Evolutionary conservation across 2,888 invertebrate genomes (phyloP).

Genomic region (Podabrus alpinus): DNA sequence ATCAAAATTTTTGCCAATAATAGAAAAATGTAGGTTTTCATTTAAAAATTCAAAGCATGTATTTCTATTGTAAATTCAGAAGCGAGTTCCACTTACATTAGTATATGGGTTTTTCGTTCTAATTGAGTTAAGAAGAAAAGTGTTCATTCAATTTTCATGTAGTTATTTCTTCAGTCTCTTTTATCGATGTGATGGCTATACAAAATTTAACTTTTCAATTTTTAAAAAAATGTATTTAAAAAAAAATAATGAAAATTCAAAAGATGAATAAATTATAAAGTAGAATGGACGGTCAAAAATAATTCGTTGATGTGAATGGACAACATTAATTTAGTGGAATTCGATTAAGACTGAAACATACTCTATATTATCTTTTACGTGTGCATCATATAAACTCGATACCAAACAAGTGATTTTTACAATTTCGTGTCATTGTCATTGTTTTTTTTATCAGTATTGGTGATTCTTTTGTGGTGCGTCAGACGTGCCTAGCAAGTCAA

Average conservation of each 20-base stretch:
- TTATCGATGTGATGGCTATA: too few species aligned
- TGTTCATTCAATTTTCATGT: background rate
- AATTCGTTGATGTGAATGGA: background rate
- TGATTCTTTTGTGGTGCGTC: constrained; percentile 22
- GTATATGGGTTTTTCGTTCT: background rate
- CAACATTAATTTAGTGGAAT: background rate
- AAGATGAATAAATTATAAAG: too few species aligned
- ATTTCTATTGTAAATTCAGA: background rate
- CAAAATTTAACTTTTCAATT: too few species aligned
- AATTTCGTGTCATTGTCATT: constrained; percentile 27
- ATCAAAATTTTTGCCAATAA: background rate
- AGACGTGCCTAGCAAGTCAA: constrained; percentile 19
- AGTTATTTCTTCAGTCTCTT: too few species aligned
- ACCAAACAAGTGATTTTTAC: constrained; percentile 6
- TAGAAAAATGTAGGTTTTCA: background rate
- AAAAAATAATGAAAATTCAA: too few species aligned
- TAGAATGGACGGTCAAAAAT: too few species aligned
- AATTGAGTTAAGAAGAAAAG: background rate
- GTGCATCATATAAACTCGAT: constrained; percentile 12
- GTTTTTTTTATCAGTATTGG: constrained; percentile 15
- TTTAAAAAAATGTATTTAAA: too few species aligned
- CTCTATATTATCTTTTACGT: background rate
- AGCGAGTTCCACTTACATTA: background rate
- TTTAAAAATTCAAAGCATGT: background rate
- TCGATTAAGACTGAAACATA: background rate